Evolutionary conservation across 1,140 invertebrate genomes (phyloP).

Genomic region (Penaeus indicus): DNA sequence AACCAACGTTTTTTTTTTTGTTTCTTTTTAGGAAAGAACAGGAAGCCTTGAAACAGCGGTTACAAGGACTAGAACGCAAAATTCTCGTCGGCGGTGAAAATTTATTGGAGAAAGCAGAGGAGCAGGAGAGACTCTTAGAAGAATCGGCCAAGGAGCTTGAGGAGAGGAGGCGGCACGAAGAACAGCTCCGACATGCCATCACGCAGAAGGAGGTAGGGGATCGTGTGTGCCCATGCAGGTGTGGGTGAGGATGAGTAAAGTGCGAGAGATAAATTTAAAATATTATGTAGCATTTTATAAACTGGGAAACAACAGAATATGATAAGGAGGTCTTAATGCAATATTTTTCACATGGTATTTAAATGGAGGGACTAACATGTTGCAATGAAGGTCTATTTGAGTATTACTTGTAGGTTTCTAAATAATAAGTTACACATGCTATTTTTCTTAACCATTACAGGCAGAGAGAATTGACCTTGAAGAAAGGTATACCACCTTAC

Average conservation of each 20-base stretch:
- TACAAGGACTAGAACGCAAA: constrained; percentile 92
- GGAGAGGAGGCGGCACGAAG: constrained; percentile 84
- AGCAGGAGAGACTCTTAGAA: constrained; percentile 91
- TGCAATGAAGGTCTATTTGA: not conserved
- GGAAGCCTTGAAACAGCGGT: constrained; percentile 82
- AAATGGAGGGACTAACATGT: too few species aligned
- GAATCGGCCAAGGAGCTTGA: constrained; percentile 93
- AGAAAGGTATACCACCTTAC: constrained; percentile 93
- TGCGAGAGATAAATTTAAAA: too few species aligned
- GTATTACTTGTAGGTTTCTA: not conserved
- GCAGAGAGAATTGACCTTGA: constrained; percentile 95
- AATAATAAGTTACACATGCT: not conserved
- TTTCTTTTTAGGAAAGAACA: constrained; percentile 75
- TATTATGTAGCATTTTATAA: too few species aligned
- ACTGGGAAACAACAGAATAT: too few species aligned
- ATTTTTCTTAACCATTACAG: constrained; percentile 70
- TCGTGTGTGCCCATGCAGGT: constrained; percentile 8
- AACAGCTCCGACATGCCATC: constrained; percentile 83
- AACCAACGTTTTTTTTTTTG: not conserved
- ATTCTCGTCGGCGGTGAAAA: constrained; percentile 99
- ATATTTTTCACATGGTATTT: not conserved
- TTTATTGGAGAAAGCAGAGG: constrained; percentile 95
- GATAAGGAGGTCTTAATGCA: too few species aligned
- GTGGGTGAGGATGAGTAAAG: not conserved
- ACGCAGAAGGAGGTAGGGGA: constrained; percentile 81